phyloP scores from a whole-genome alignment of 1,140 invertebrate species.

The Wasmannia auropunctata region DNA sequence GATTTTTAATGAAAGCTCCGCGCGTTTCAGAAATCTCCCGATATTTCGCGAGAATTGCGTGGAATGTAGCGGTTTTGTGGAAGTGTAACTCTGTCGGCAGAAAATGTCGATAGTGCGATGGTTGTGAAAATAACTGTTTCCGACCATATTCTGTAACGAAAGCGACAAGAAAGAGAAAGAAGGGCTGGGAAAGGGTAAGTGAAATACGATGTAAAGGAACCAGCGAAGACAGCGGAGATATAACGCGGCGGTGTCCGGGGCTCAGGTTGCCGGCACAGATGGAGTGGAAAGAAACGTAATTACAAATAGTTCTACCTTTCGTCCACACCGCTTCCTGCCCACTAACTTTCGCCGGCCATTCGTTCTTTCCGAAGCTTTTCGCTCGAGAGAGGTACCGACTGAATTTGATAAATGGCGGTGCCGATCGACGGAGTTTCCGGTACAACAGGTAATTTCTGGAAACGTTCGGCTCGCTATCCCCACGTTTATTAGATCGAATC shows the following conservation, averaged over 20 bases:
- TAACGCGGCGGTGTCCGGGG: not conserved
- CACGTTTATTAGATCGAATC: conserved; percentile 51
- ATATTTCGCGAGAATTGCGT: not conserved
- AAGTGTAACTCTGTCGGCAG: not conserved
- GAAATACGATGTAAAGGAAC: conserved; percentile 44
- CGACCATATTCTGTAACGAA: not conserved
- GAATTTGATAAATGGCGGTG: conserved; percentile 54
- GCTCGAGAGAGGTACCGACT: conserved; percentile 29
- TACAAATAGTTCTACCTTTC: conserved; percentile 73
- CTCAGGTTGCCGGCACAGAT: conserved; percentile 46
- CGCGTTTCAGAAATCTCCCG: not conserved
- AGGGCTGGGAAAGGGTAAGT: conserved; percentile 9
- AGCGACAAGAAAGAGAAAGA: not conserved
- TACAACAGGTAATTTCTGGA: conserved; percentile 53
- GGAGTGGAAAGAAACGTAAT: conserved; percentile 74
- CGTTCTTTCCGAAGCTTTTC: conserved; percentile 3
- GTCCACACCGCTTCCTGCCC: conserved; percentile 1
- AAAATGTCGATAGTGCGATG: conserved; percentile 24
- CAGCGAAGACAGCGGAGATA: conserved; percentile 24
- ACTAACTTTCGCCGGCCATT: conserved; percentile 20
- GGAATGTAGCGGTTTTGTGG: not conserved
- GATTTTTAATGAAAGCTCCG: conserved; percentile 44
- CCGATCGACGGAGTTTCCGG: conserved; percentile 48
- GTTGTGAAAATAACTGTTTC: not conserved
- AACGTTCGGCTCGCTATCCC: conserved; percentile 33